phyloP scores from a whole-genome alignment of 2,113 vertebrate genomes.

The Hydropotes inermis region DNA sequence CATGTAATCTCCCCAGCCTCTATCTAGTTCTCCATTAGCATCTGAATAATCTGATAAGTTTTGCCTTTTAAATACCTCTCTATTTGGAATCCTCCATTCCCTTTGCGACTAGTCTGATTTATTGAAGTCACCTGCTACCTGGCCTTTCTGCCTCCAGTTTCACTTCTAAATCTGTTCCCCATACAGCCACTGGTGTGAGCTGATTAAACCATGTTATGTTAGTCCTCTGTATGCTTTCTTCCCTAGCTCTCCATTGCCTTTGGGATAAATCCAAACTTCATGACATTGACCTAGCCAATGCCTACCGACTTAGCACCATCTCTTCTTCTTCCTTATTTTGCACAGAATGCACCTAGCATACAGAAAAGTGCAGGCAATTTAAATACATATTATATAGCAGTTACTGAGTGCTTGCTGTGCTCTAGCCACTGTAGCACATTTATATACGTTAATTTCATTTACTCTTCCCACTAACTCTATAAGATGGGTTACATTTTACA shows the following conservation, averaged over 20 bases:
- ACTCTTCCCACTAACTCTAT: background rate
- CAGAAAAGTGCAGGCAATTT: background rate
- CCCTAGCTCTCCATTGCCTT: background rate
- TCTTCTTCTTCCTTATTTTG: background rate
- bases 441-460: background rate
- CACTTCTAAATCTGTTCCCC: background rate
- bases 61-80: background rate
- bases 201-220: background rate
- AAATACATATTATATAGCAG: background rate
- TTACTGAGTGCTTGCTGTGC: background rate
- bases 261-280: background rate
- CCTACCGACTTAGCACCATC: fast-evolving
- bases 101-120: background rate
- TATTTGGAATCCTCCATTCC: background rate
- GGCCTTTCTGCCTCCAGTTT: background rate
- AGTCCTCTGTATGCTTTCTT: background rate
- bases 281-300: background rate
- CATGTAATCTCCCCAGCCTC: background rate
- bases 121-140: background rate
- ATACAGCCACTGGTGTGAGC: background rate
- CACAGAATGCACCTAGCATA: background rate
- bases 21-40: background rate
- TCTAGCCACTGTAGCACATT: background rate
- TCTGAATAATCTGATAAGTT: background rate
- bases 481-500: background rate